These are phyloP conservation scores for Gastrophryne carolinensis DNA, from an alignment of 2,797 vertebrate genomes.

Conservation along the genomic window DNA sequence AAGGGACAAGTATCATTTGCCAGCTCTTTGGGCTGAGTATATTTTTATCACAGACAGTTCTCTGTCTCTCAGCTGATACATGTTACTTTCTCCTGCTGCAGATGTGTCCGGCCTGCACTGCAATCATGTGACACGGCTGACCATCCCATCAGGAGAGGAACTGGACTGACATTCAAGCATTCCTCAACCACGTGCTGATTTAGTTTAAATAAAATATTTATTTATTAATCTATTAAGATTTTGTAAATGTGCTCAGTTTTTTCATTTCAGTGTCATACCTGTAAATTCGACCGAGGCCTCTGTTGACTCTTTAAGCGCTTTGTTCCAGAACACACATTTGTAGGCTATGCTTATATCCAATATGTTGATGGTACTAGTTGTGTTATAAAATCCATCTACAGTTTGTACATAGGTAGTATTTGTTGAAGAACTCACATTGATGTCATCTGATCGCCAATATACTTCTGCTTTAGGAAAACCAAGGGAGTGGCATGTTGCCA, in stretches of 20 bases:
- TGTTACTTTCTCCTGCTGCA: too few relatives aligned
- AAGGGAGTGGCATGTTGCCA: constrained; percentile 76
- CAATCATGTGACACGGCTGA: too few relatives aligned
- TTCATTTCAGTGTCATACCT: constrained; percentile 64
- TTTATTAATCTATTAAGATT: background rate
- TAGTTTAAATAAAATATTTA: background rate
- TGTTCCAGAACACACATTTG: constrained; percentile 73
- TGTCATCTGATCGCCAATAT: constrained; percentile 65
- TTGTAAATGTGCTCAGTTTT: background rate
- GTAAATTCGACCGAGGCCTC: constrained; percentile 63
- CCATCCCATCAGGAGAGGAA: too few relatives aligned
- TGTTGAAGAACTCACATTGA: constrained; percentile 52
- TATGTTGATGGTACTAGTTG: constrained; percentile 73
- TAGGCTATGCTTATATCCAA: constrained; percentile 69
- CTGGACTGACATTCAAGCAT: too few relatives aligned
- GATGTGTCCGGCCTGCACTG: too few relatives aligned
- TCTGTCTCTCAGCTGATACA: too few relatives aligned
- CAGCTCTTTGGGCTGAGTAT: too few relatives aligned
- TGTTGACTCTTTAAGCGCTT: constrained; percentile 54
- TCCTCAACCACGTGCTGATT: too few relatives aligned
- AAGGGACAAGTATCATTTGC: too few relatives aligned
- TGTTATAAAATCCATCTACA: constrained; percentile 67
- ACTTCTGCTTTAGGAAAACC: constrained; percentile 76
- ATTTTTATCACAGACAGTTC: too few relatives aligned
- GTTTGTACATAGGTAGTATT: constrained; percentile 60